phyloP scores from a whole-genome alignment of 2,113 vertebrate species.

The Melanerpes formicivorus region DNA sequence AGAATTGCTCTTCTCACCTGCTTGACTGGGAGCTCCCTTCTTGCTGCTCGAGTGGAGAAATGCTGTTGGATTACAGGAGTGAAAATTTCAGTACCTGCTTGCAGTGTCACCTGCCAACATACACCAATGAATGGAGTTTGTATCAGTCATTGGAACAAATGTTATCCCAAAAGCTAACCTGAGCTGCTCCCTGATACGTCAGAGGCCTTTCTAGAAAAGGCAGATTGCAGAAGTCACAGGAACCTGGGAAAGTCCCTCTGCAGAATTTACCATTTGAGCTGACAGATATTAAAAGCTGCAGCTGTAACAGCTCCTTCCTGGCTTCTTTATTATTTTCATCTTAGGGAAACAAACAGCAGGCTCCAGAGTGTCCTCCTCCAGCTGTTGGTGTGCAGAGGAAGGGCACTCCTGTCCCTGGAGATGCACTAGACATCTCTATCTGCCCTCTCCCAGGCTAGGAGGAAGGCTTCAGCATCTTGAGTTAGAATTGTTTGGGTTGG shows the following conservation, averaged over 20 bases:
- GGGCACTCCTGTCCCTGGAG: neutral
- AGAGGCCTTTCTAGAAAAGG: neutral
- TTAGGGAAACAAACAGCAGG: neutral
- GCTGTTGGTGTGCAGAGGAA: accelerated
- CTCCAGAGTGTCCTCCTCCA: too few relatives aligned
- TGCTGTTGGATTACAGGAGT: neutral
- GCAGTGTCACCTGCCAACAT: neutral
- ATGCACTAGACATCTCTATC: accelerated
- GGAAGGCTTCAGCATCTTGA: too few relatives aligned
- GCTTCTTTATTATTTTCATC: neutral
- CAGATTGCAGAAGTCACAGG: accelerated
- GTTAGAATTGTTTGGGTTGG: too few relatives aligned
- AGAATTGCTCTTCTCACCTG: neutral
- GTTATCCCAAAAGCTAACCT: neutral
- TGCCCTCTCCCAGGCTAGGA: neutral
- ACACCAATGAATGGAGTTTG: neutral
- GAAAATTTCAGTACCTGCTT: neutral
- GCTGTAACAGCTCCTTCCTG: neutral
- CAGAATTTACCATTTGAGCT: neutral
- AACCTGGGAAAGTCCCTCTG: neutral
- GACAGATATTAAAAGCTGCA: neutral
- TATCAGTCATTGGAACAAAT: neutral
- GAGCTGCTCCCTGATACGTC: neutral
- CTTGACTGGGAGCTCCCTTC: neutral
- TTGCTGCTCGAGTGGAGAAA: neutral